Base-by-base conservation (phyloP, 2,797 vertebrate species). In the Calcarius lapponicus region DNA sequence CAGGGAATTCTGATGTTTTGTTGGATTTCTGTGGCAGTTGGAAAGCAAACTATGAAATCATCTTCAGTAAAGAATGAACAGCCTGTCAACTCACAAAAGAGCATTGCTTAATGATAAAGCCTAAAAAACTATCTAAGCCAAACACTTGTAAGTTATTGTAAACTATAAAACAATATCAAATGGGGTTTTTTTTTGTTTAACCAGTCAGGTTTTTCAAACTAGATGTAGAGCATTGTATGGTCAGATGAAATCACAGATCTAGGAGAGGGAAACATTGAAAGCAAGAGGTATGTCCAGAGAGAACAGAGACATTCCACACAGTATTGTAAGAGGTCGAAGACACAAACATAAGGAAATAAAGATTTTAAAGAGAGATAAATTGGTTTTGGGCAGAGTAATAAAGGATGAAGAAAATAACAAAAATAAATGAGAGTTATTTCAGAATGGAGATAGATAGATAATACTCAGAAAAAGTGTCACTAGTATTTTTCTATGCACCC, bases 171-270 rank as follows among this genome's bases (percentile, higher is more conserved):
- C 10, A 75, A 75, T 80, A 32, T 42, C 3, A 78, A 5, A 17
- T 45, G 8, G 8, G 2, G 6, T 26, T 38, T 17, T 4, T 38
- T 32, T 45, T 50, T 56, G 38, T 79, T 34, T 10, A 50, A 26
- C 2, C 1, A 32, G 29, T 34, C 13, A 6, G 0, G 5, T 84
- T 92, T 83, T 73, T 65, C n/a, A 26, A 53, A 47, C 2, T 2
- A 53, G 22, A 21, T 43, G 7, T 7, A 54, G 15, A 48, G 5
- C 22, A 51, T 5, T 48, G 1, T 32, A n/a, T n/a, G 6, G 5
- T 40, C 2, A 2, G 28, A 64, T n/a, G 31, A 80, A 91, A 56
- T 66, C 32, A 76, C 6, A 36, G 4, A 36, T 51, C 13, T 56
- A 21, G 5, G 16, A 43, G 5, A 74, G 22, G 10, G 14, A 86